Percentiles rank a stretch among this genome's conserved stretches.
phyloP scores from a whole-genome alignment of 1,140 invertebrate genomes.

The Drosophila aff. region DNA sequence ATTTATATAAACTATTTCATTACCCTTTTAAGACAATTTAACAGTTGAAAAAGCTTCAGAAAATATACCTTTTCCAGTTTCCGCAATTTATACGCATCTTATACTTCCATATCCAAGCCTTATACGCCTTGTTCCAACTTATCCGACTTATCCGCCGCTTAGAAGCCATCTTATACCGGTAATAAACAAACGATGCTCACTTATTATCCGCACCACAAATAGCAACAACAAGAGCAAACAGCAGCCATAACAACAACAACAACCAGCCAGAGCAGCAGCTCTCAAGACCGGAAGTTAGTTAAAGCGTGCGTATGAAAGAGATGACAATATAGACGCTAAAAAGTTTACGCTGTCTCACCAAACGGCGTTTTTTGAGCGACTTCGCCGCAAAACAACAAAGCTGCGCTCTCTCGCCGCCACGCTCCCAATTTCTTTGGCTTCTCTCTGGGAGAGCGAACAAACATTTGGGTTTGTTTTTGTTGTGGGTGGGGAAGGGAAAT shows the following conservation, averaged over 20 bases:
- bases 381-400: conserved; percentile 68
- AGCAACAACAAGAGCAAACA: conserved; percentile 32
- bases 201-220: conserved; percentile 66
- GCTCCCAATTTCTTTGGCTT: not conserved
- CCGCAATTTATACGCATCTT: not conserved
- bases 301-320: conserved; percentile 43
- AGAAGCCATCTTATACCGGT: conserved; percentile 34
- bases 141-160: conserved; percentile 8
- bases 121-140: not conserved
- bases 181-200: conserved; percentile 42
- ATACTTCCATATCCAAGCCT: not conserved
- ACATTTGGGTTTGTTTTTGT: conserved; percentile 51
- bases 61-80: not conserved
- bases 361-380: conserved; percentile 78
- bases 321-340: conserved; percentile 26
- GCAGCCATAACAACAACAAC: conserved; percentile 22
- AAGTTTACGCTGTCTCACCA: conserved; percentile 49
- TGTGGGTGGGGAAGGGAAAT: conserved; percentile 36
- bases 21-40: too few species aligned
- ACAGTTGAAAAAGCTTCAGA: not conserved
- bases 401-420: conserved; percentile 5
- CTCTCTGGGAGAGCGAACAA: conserved; percentile 30
- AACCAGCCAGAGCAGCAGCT: conserved; percentile 9
- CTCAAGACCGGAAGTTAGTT: conserved; percentile 64
- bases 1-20: not conserved